Evolutionary conservation across 2,888 invertebrate genomes (phyloP), one percentile per base, ranked within the genome.

Genomic region (Tortricodes alternella): DNA sequence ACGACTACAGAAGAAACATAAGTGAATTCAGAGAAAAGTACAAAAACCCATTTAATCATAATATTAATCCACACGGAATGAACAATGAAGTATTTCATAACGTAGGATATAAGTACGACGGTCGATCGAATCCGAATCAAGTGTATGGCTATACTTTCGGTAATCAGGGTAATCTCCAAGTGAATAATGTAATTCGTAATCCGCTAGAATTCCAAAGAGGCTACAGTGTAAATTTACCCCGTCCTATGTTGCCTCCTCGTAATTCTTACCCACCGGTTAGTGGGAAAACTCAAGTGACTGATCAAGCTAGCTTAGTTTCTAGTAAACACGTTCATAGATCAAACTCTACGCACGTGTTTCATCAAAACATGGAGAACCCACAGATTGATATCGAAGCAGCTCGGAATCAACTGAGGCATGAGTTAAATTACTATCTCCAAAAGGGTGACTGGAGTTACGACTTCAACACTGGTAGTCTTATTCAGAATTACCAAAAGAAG

Each of bases 21-120:
- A 92, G 83, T 62, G 93, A 93, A 70, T 93, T 93, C 70, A 91
- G 92, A 62, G 92, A 93, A 76, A 93, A 93, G 74, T 93, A 93
- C 66, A 93, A 92, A 73, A 92, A 93, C 67, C 89, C 91, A 21
- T 89, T 90, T 62, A 91, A 89, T 60, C 70, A 85, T 48, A 80
- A 76, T 58, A 67, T 76, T 21, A 84, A 80, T 62, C 64, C 73
- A 52, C 85, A 83, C 43, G 78, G 78, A 62, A 73, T 81, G 63
- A 87, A 76, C 63, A 87, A 87, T 83, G 89, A 90, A 74, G 85
- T 85, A 62, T 89, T 89, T 72, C 85, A 88, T 75, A 86, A 74
- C 64, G 73, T 82, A 84, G 88, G 83, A 57, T 86, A 85, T 85
- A 85, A 88, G 70, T 89, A 82, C 65, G 88, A 89, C 62, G 83